Base-by-base conservation (phyloP, 2,797 vertebrate species). In the Clarias laeviceps region DNA sequence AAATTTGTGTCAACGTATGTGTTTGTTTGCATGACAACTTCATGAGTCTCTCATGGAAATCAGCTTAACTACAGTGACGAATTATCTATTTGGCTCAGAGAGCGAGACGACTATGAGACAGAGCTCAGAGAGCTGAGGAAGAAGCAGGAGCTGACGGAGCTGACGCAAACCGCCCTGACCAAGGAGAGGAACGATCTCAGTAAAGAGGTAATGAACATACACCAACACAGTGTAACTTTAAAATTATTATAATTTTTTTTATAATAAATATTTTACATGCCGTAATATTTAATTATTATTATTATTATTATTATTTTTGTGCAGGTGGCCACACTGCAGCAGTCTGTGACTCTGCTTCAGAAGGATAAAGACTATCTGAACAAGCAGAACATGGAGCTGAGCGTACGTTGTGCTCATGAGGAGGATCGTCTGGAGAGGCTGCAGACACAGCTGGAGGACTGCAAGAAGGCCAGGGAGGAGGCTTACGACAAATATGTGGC, bases 341-440 rank as follows among this genome's bases (percentile, higher is more conserved):
- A 99, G 90, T 97, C 97, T 5, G 94, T 95, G 77, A 97, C 94
- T 72, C 93, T 99, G 61, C 92, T 99, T 66, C 97, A 99, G 93
- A 99, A 98, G 90, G 98, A 99, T 92, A 99, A 99, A 91, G 98
- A 99, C 15, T 99, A 97, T 87, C 94, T 99, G 40, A 97, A 96
- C 92, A 95, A 95, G 62, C 97, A 99, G 91, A 99, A 97, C 92
- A 96, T 97, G 95, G 98, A 99, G 93, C 95, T 99, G 20, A 98
- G 92, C 74, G 95, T 99, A 73, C 97, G 98, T 85, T 96, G 96
- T 93, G 97, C 97, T 9, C 97, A 98, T 24, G 96, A 96, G 88
- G 96, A 97, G 87, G 97, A 99, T 88, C 97, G 97, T 5, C 93
- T 98, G 74, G 97, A 99, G 89, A 96, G 97, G 88, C 94, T 99